These are phyloP conservation scores for Turritopsis rubra DNA, from an alignment of 30 jellyfish, hydroid and myxozoan species.

Conservation along the genomic window DNA sequence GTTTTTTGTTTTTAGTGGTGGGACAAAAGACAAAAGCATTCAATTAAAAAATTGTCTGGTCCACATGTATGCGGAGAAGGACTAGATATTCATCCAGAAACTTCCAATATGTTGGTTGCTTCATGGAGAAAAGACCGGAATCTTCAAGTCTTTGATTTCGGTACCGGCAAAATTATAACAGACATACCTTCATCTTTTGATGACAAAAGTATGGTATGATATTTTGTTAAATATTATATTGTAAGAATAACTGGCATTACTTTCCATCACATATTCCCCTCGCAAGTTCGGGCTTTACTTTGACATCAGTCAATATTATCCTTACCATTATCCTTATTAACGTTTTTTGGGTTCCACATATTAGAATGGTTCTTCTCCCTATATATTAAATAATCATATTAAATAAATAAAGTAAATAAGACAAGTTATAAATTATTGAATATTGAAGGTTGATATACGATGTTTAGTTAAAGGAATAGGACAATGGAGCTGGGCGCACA, in stretches of 20 bases:
- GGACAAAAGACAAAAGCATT: conserved; percentile 80
- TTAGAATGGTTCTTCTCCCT: too few species aligned
- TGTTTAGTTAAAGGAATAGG: too few species aligned
- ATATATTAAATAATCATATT: too few species aligned
- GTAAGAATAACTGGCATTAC: conserved; percentile 1
- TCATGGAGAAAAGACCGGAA: conserved; percentile 85
- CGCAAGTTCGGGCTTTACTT: too few species aligned
- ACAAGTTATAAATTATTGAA: too few species aligned
- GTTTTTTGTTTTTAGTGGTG: conserved; percentile 61
- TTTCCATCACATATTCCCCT: neutral
- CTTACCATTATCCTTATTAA: too few species aligned
- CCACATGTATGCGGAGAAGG: conserved; percentile 99
- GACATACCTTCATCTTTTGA: conserved; percentile 62
- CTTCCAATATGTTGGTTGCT: conserved; percentile 70
- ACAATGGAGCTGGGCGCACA: too few species aligned
- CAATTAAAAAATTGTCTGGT: conserved; percentile 67
- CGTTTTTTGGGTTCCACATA: too few species aligned
- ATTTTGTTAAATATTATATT: neutral
- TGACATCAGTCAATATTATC: too few species aligned
- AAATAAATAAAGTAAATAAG: too few species aligned
- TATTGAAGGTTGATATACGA: too few species aligned
- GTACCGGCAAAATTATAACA: conserved; percentile 58
- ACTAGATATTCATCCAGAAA: conserved; percentile 77
- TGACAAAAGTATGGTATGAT: conserved; percentile 74
- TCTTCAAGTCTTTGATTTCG: conserved; percentile 87